Conservation (phyloP, 1,140 invertebrate genomes). For the Procambarus clarkii region DNA sequence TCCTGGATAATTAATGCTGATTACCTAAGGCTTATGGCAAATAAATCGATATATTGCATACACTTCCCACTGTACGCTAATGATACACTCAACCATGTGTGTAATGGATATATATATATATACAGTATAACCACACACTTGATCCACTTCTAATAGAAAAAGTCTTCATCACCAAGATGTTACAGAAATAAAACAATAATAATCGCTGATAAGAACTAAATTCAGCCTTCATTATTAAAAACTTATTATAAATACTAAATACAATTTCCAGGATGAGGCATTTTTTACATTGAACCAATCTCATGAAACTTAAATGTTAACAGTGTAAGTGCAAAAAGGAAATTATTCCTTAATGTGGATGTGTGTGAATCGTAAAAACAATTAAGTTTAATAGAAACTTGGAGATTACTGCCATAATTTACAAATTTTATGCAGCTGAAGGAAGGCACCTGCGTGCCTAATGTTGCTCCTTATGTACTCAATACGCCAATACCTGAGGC, state of each 20-base stretch:
- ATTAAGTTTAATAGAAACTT: not conserved
- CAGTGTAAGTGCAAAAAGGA: not conserved
- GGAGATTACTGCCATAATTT: too few relatives aligned
- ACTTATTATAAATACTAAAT: not conserved
- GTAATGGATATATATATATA: not conserved
- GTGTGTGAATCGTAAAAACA: not conserved
- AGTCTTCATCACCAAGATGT: too few relatives aligned
- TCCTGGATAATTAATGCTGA: not conserved
- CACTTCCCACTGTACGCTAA: conserved; percentile 4
- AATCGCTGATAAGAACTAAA: conserved; percentile 10
- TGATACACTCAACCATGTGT: not conserved
- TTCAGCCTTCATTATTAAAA: not conserved
- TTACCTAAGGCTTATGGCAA: not conserved
- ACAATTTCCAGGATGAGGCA: not conserved
- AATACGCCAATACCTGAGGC: not conserved
- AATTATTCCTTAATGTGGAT: not conserved
- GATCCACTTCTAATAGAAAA: too few relatives aligned
- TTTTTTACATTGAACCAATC: not conserved
- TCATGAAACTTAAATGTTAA: too few relatives aligned
- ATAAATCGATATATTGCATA: too few relatives aligned
- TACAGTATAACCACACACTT: too few relatives aligned
- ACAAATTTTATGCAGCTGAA: not conserved
- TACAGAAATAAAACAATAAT: not conserved
- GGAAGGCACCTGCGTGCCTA: not conserved
- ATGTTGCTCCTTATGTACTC: not conserved